A percentile compares a stretch with the other conserved stretches of the same genome.
Conservation (phyloP, 2,113 vertebrate species). For the Piprites chloris region DNA sequence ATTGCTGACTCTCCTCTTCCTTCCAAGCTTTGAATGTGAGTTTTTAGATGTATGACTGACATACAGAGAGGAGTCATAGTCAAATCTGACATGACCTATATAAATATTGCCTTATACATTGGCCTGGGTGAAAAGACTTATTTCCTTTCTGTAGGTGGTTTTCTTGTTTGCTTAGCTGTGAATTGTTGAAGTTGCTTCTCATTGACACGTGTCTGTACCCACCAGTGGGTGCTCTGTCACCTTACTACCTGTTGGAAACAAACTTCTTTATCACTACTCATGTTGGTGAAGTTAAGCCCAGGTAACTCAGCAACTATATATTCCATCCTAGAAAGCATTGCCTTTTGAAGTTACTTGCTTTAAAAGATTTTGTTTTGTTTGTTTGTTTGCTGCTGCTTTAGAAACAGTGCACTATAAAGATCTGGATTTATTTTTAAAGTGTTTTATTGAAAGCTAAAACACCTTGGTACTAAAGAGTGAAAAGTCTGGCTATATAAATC, state of each 20-base stretch:
- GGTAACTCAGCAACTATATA: neutral
- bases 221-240: neutral
- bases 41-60: neutral
- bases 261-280: neutral
- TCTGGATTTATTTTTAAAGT: neutral
- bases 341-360: neutral
- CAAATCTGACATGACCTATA: neutral
- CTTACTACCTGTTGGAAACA: neutral
- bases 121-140: neutral
- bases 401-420: neutral
- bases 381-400: neutral
- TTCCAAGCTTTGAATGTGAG: neutral
- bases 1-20: neutral
- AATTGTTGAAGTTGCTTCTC: neutral
- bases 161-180: neutral
- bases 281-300: neutral
- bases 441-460: neutral
- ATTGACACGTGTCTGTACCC: neutral
- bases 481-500: constrained; percentile 12
- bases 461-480: neutral
- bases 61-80: neutral
- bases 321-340: neutral
- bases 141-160: neutral
- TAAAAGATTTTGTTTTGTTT: neutral
- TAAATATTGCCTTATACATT: neutral